Evolutionary conservation across 2,113 vertebrate genomes (phyloP).

Genomic region (Poicephalus meyeri): DNA sequence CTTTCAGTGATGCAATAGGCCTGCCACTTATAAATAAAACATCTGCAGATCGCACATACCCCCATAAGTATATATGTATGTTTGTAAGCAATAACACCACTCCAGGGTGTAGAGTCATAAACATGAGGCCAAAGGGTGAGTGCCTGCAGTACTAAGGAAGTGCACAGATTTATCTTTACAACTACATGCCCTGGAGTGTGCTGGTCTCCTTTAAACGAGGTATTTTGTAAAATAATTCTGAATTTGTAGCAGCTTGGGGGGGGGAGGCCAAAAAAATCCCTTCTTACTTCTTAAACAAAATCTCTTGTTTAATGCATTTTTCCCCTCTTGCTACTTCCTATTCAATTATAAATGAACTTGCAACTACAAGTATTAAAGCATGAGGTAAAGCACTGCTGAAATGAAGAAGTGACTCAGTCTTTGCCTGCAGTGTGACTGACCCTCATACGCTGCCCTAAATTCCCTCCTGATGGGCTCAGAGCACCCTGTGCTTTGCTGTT

Average conservation of each 20-base stretch:
- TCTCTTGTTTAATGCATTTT: not conserved
- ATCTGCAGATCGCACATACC: constrained; percentile 46
- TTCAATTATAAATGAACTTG: constrained; percentile 13
- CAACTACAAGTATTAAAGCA: not conserved
- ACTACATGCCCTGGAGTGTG: constrained; percentile 52
- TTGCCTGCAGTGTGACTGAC: not conserved
- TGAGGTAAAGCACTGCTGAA: not conserved
- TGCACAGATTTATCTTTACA: constrained; percentile 68
- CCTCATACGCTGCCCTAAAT: not conserved
- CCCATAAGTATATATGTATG: constrained; percentile 30
- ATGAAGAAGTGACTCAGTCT: not conserved
- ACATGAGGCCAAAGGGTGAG: constrained; percentile 62
- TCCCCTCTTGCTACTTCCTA: not conserved
- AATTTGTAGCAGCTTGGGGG: not conserved
- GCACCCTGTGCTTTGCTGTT: not conserved
- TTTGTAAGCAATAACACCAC: constrained; percentile 61
- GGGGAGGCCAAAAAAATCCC: not conserved
- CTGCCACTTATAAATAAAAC: constrained; percentile 75
- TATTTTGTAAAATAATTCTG: constrained; percentile 30
- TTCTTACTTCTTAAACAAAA: constrained; percentile 10
- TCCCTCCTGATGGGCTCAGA: not conserved
- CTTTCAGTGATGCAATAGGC: constrained; percentile 52
- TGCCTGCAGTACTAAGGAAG: constrained; percentile 49
- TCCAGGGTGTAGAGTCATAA: constrained; percentile 66
- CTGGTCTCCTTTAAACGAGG: constrained; percentile 8